Evolutionary conservation across 2,888 invertebrate genomes (phyloP), one percentile per base, ranked within the genome.

Genomic region (Labia minor): DNA sequence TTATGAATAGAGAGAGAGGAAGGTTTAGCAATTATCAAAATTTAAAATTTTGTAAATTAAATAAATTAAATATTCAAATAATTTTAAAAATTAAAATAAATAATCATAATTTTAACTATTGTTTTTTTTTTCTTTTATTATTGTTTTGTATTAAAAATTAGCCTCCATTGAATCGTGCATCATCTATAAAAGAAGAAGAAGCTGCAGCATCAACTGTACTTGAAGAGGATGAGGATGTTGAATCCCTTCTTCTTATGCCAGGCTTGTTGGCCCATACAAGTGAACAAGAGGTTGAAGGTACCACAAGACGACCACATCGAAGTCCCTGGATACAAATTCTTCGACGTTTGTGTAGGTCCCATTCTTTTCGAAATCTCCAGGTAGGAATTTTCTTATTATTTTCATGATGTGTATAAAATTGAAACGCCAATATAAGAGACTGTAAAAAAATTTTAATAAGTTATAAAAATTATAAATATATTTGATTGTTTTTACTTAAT

Each of bases 301-400:
- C 19, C n/a, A 19, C 49, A 18, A 21, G 65, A 49, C 18, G 61
- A 21, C 1, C 65, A 18, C 65, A 20, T 20, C 61, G 65, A 21
- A 16, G 20, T n/a, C 65, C 61, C 16, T 74, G 82, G 67, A 83
- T 83, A 65, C 76, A 79, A 67, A 79, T 83, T 26, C 74, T 85
- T 66, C 79, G 81, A 69, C 79, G 81, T 64, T 77, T 91, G 21
- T 91, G 88, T 75, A 82, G 85, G 65, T 86, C 88, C 33, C 89
- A 89, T 77, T 84, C 89, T 74, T 93, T 93, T 79, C 83, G 84
- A 74, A 89, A 92, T 78, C 80, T 88, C 64, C 89, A 90, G 80
- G 90, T 90, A 77, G 81, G 81, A 81, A 70, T 37, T 49, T 16
- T n/a, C 49, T 14, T 26, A 26, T 26, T 26, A 26, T 26, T n/a